Evolutionary conservation across 2,797 vertebrate species (phyloP), one percentile per base, ranked within the genome.

Genomic region (Lates japonicus): DNA sequence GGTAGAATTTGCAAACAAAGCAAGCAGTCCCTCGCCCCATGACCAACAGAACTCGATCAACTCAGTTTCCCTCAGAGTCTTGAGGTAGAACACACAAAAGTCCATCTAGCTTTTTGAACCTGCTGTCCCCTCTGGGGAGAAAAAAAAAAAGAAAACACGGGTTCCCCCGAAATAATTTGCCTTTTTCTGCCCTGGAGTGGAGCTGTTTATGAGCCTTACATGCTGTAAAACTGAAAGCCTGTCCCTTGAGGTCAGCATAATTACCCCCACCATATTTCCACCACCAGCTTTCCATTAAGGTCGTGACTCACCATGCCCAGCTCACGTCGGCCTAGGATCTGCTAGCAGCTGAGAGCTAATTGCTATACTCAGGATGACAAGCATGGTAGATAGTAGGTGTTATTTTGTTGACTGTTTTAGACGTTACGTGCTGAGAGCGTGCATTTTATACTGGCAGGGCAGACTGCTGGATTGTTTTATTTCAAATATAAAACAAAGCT

Each of bases 211-310:
- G 80, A 88, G 78, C 57, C 79, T 29, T 37, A 35, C 72, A 74
- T 22, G 41, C 44, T 65, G 68, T 75, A 86, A 89, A 84, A 67
- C 71, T 75, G 80, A 89, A 86, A 91, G 82, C 76, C 62, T 57
- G 60, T 90, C 76, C 83, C 91, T 82, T 41, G 74, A 85, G 91
- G 92, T 93, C 88, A 89, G 72, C 81, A 79, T 89, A 94, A 93
- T 93, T 92, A 91, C 82, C 86, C 83, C 64, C 70, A 65, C 63
- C 81, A 41, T 82, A 87, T 85, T 90, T 81, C 76, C 75, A 86
- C 77, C 84, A 84, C 86, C 81, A 83, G 78, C 87, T 89, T 78
- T 82, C 88, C 88, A 90, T 90, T 88, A 86, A 82, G 92, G 92
- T 90, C 78, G 64, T 91, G 90, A 93, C 86, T 92, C 91, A 92